A percentile compares a stretch with the other conserved stretches of the same genome.
Evolutionary conservation across 2,888 invertebrate species (phyloP).

Genomic region (Sesia bembeciformis): DNA sequence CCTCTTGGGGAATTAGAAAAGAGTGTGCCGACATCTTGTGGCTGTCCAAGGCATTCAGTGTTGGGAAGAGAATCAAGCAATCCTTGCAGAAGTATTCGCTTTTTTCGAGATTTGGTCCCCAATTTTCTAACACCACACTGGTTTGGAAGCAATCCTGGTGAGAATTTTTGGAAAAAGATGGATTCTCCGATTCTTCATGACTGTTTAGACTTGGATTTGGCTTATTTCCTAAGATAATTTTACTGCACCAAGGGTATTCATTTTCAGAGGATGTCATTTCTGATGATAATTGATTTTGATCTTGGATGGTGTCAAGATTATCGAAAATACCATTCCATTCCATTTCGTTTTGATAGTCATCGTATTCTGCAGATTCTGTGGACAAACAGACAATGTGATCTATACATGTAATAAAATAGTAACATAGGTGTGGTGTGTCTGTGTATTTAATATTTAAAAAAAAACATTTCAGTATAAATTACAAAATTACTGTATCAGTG

Average conservation of each 20-base stretch:
- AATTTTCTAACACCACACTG: neutral
- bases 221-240: neutral
- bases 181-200: neutral
- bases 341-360: neutral
- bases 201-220: neutral
- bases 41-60: neutral
- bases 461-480: no score
- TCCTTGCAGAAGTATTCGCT: neutral
- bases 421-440: no score
- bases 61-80: neutral
- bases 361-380: neutral
- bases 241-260: neutral
- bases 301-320: neutral
- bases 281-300: neutral
- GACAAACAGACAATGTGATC: no score
- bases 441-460: no score
- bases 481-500: no score
- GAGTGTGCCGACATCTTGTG: neutral
- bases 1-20: neutral
- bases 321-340: neutral
- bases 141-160: neutral
- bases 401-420: no score
- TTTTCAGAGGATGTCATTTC: neutral
- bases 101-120: neutral
- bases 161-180: neutral